A percentile compares a stretch with the other conserved stretches of the same genome.
Evolutionary conservation across 2,888 invertebrate species (phyloP).

Genomic region (Mylabris sibirica): DNA sequence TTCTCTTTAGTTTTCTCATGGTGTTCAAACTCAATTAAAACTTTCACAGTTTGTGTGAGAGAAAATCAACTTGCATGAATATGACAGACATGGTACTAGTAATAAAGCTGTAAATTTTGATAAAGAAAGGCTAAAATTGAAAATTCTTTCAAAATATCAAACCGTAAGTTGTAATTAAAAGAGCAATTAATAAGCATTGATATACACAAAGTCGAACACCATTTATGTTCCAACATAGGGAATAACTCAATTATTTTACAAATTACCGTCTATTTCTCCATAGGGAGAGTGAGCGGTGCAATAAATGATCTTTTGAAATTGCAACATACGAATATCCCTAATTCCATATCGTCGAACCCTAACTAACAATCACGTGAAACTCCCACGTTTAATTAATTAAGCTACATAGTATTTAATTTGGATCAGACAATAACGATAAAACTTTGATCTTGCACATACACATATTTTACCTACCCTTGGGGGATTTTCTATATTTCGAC

Average conservation of each 20-base stretch:
- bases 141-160: too few relatives aligned
- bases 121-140: too few relatives aligned
- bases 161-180: too few relatives aligned
- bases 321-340: background rate
- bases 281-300: background rate
- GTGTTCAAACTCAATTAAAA: slow-evolving; percentile 7
- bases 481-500: background rate
- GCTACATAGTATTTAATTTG: slow-evolving; percentile 26
- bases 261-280: background rate
- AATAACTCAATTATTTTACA: background rate
- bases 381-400: slow-evolving; percentile 21
- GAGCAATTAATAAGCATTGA: background rate
- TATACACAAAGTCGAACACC: background rate
- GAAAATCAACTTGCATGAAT: background rate
- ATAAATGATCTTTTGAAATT: background rate
- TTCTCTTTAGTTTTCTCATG: background rate
- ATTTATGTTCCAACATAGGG: background rate
- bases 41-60: background rate
- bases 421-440: slow-evolving; percentile 28
- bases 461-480: background rate
- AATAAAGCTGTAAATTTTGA: background rate
- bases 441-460: slow-evolving; percentile 20
- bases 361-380: background rate
- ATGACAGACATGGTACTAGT: background rate
- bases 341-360: background rate